Base-by-base conservation (phyloP, 2,113 vertebrate genomes). In the Ploceus nigricollis region DNA sequence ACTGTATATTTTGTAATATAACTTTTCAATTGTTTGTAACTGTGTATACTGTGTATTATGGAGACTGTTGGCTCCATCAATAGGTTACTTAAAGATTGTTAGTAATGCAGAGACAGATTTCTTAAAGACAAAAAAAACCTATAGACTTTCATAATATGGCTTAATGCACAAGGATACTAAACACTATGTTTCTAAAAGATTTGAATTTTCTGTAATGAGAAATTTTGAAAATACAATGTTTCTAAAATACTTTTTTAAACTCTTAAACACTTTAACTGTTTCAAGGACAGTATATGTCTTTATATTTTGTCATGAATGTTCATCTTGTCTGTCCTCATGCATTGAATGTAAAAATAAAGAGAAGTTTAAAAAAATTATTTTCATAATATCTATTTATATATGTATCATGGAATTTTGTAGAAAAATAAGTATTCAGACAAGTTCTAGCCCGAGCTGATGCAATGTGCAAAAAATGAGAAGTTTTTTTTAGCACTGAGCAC, bases 1-100 rank as follows among this genome's bases (percentile, higher is more conserved):
- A 58, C 45, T 97, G 97, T 97, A 95, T 95, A 97, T 98, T 97
- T 97, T 97, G 90, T 97, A 89, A 97, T 89, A 78, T 91, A 95
- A 58, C 88, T 97, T 95, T 94, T 89, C 53, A 73, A n/a, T 57
- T n/a, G 54, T 92, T 96, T 72, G 75, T 89, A 94, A 91, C 54
- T 84, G 78, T 94, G 93, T 93, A 92, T 79, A 77, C 66, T 83
- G 71, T 8, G 2, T 93, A 80, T 87, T 82, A 61, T 30, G 75
- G 89, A 89, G 76, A 68, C 58, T 73, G 64, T 54, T 73, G 69
- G 44, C 65, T 95, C 89, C 91, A 47, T 44, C 83, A 48, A 37
- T 58, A 77, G 27, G 42, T 78, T 95, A 61, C 13, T 1, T 80
- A 54, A 88, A 82, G 80, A 87, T 83, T 45, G 63, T 39, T 58